These are phyloP conservation scores for Rhyacophila evoluta DNA, from an alignment of 2,888 invertebrate species.

Conservation along the genomic window DNA sequence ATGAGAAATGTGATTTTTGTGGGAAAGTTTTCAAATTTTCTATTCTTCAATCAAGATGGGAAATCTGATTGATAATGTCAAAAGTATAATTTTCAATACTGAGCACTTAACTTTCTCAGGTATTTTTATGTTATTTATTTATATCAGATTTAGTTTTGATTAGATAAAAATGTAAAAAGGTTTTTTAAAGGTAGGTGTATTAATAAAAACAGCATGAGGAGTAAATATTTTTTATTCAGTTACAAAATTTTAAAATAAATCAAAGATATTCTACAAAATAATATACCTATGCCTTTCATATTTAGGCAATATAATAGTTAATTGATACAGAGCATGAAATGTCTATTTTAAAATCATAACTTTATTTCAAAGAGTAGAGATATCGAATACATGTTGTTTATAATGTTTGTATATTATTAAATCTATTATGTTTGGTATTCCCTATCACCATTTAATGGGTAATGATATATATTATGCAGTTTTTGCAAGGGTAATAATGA, in stretches of 20 bases:
- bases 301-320: background rate
- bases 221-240: conserved; percentile 3
- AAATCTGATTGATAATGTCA: no score
- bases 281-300: background rate
- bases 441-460: background rate
- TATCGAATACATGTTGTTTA: background rate
- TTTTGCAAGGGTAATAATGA: background rate
- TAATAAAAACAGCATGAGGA: background rate
- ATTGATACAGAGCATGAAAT: background rate
- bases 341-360: background rate
- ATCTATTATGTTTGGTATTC: background rate
- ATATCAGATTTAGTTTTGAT: no score
- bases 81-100: no score
- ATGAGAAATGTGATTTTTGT: no score
- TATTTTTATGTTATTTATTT: no score
- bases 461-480: background rate
- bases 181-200: no score
- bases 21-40: no score
- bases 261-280: background rate
- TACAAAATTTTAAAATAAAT: background rate
- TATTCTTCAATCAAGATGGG: no score
- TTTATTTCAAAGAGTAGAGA: background rate
- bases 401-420: background rate
- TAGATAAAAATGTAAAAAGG: no score
- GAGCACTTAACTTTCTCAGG: no score